These are phyloP conservation scores for Ia io DNA, from an alignment of 2,113 vertebrate species.

Conservation along the genomic window DNA sequence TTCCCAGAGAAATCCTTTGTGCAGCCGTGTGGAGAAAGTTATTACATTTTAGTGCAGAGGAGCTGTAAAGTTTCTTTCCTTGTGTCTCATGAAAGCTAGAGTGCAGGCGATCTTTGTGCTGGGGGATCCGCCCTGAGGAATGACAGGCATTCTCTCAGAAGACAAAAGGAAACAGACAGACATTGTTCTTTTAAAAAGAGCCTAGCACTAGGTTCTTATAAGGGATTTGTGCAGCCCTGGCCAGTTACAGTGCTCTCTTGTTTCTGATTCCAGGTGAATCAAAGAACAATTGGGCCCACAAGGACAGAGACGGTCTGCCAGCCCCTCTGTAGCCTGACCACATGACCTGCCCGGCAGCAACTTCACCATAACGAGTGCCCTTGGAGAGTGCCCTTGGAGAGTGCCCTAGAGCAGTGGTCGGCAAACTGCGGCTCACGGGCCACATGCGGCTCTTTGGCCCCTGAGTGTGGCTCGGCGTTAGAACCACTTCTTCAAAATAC, in stretches of 20 bases:
- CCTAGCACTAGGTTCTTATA: conserved; percentile 2
- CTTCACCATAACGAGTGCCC: conserved; percentile 50
- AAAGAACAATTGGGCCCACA: conserved; percentile 77
- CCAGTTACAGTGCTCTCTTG: neutral
- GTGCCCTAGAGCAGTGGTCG: conserved; percentile 66
- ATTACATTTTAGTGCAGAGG: conserved; percentile 79
- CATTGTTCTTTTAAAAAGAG: conserved; percentile 54
- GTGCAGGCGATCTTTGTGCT: neutral
- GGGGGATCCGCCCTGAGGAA: conserved; percentile 68
- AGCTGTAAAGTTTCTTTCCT: conserved; percentile 77
- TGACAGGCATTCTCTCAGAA: conserved; percentile 55
- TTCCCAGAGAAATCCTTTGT: conserved; percentile 80
- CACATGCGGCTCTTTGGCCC: too few relatives aligned
- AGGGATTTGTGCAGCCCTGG: conserved; percentile 4
- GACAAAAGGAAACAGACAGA: conserved; percentile 63
- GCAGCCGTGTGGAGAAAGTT: conserved; percentile 76
- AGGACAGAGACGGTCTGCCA: conserved; percentile 65
- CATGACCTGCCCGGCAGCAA: conserved; percentile 66
- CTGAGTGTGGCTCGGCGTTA: too few relatives aligned
- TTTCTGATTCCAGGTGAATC: conserved; percentile 78
- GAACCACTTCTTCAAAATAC: too few relatives aligned
- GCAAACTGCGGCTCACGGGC: too few relatives aligned
- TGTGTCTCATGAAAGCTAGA: conserved; percentile 59
- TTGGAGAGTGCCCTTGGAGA: conserved; percentile 63
- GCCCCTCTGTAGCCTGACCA: neutral